phyloP scores from a whole-genome alignment of 2,113 vertebrate species.

The Pelusios castaneus region DNA sequence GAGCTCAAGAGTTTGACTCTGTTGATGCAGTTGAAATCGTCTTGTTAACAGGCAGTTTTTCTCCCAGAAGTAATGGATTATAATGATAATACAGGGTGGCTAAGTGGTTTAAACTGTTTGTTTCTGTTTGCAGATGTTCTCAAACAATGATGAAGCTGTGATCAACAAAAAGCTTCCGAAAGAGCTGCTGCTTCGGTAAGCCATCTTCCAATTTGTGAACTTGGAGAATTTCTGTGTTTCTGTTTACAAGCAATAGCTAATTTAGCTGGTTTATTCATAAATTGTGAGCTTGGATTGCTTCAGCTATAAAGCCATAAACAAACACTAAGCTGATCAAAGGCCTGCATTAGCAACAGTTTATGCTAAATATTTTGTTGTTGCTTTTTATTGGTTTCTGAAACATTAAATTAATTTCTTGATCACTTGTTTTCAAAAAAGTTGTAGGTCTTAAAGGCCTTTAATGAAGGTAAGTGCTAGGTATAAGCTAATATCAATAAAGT shows the following conservation, averaged over 20 bases:
- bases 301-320: neutral
- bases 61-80: neutral
- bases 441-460: neutral
- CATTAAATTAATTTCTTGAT: neutral
- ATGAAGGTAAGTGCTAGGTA: neutral
- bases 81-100: fast-evolving
- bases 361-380: neutral
- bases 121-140: constrained; percentile 92
- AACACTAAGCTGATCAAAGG: neutral
- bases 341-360: neutral
- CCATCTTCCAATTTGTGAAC: neutral
- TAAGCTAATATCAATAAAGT: neutral
- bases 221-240: fast-evolving
- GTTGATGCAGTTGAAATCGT: fast-evolving
- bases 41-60: neutral
- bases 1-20: neutral
- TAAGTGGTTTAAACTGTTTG: constrained; percentile 6
- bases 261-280: neutral
- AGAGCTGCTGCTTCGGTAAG: constrained; percentile 94
- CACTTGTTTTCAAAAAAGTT: neutral
- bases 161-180: constrained; percentile 99
- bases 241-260: neutral
- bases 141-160: constrained; percentile 95
- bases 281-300: neutral
- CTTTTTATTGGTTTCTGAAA: neutral